Conservation (phyloP, 2,888 invertebrate genomes). For the Fabriciana adippe region DNA sequence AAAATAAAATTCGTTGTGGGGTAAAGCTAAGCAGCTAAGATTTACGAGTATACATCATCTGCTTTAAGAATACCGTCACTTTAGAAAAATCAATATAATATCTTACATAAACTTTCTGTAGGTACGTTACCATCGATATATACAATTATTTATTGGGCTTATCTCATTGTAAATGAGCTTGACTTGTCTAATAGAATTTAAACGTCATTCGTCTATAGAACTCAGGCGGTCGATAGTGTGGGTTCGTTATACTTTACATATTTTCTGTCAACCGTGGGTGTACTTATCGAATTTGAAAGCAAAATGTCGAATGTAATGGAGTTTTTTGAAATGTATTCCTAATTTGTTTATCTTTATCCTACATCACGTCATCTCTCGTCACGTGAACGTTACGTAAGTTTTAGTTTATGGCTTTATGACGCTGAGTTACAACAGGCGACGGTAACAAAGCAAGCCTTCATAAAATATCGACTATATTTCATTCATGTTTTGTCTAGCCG, state of each 20-base stretch:
- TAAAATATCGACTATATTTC: conserved; percentile 26
- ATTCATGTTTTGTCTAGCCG: conserved; percentile 49
- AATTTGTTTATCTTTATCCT: conserved; percentile 30
- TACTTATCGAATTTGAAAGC: conserved; percentile 22
- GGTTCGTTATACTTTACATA: conserved; percentile 24
- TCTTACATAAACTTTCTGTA: conserved; percentile 13
- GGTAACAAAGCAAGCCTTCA: conserved; percentile 1
- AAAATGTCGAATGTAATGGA: conserved; percentile 14
- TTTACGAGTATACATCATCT: neutral
- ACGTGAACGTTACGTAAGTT: conserved; percentile 36
- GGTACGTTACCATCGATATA: conserved; percentile 1
- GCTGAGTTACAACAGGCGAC: conserved; percentile 8
- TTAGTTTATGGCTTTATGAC: conserved; percentile 23
- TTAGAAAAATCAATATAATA: conserved; percentile 17
- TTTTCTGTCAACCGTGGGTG: conserved; percentile 19
- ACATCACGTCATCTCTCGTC: conserved; percentile 40
- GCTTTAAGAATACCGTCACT: neutral
- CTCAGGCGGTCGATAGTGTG: conserved; percentile 27
- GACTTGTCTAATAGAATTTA: conserved; percentile 20
- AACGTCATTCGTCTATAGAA: conserved; percentile 19
- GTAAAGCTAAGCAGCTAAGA: too few species aligned
- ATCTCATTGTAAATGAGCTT: conserved; percentile 26
- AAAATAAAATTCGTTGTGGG: too few species aligned
- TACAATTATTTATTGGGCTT: conserved; percentile 24
- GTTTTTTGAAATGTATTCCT: conserved; percentile 24